Evolutionary conservation across 2,797 vertebrate species (phyloP).

Genomic region (Macropodus opercularis): DNA sequence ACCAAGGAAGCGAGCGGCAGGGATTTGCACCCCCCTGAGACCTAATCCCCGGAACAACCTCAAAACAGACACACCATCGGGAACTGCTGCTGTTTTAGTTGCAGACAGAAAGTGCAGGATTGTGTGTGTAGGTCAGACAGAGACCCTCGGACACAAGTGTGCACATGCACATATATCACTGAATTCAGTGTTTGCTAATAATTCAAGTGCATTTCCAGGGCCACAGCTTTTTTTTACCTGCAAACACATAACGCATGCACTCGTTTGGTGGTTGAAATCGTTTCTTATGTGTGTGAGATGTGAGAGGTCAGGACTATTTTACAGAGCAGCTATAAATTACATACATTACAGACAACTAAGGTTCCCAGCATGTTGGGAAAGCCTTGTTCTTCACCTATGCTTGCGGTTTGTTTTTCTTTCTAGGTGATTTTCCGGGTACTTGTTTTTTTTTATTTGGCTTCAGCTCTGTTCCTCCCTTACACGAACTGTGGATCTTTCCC

Average conservation of each 20-base stretch:
- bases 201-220: no score
- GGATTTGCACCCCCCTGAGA: slow-evolving; percentile 80
- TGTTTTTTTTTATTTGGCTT: slow-evolving; percentile 15
- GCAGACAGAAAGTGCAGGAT: slow-evolving; percentile 33
- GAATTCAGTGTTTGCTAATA: background rate
- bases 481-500: slow-evolving; percentile 19
- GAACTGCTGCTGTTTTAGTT: slow-evolving; percentile 68
- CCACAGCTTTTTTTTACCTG: no score
- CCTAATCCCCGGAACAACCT: slow-evolving; percentile 83
- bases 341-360: slow-evolving; percentile 46
- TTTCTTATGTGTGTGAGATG: slow-evolving; percentile 85
- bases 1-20: slow-evolving; percentile 74
- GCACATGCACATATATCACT: slow-evolving; percentile 10
- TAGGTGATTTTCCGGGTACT: slow-evolving; percentile 3
- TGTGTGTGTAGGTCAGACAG: slow-evolving; percentile 16
- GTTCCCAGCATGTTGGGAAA: slow-evolving; percentile 65
- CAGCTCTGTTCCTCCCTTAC: slow-evolving; percentile 6
- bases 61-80: slow-evolving; percentile 76
- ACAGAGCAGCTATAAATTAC: slow-evolving; percentile 90
- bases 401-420: slow-evolving; percentile 13
- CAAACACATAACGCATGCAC: background rate
- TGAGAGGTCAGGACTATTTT: slow-evolving; percentile 88
- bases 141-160: slow-evolving; percentile 13
- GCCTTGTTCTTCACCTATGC: slow-evolving; percentile 45
- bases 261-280: slow-evolving; percentile 84